These are phyloP conservation scores for Brassicogethes aeneus DNA, from an alignment of 2,888 invertebrate genomes.

Conservation along the genomic window DNA sequence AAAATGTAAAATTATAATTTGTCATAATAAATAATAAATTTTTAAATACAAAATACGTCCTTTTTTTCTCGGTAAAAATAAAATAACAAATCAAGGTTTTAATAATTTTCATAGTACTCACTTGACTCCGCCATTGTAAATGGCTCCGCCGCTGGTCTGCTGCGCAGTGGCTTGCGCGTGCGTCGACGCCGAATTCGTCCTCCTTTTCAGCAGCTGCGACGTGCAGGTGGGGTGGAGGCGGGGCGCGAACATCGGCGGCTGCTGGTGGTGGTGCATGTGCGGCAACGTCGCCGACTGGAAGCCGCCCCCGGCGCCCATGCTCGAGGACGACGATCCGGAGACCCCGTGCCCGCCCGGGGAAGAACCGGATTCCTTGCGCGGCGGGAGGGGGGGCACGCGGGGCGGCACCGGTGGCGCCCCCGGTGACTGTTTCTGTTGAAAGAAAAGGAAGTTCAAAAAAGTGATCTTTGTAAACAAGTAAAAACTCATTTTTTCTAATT, in stretches of 20 bases:
- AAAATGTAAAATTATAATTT: too few species aligned
- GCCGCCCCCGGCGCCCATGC: conserved; percentile 10
- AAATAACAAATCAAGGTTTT: conserved; percentile 6
- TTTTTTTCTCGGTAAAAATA: too few species aligned
- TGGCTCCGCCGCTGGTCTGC: conserved; percentile 17
- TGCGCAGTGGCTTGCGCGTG: conserved; percentile 14
- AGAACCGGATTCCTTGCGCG: conserved; percentile 33
- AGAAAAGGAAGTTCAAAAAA: conserved; percentile 11
- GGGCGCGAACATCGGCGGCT: conserved; percentile 35
- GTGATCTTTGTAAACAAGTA: too few species aligned
- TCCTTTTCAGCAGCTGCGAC: conserved; percentile 47
- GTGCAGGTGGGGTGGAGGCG: conserved; percentile 45
- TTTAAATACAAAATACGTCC: too few species aligned
- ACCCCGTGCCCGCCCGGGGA: conserved; percentile 30
- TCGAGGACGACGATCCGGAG: conserved; percentile 12
- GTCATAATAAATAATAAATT: too few species aligned
- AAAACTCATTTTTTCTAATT: conserved; percentile 4
- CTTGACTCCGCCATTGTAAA: conserved; percentile 35
- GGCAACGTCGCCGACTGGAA: conserved; percentile 15
- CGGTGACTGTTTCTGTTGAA: conserved; percentile 51
- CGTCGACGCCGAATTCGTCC: conserved; percentile 34
- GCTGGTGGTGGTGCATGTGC: conserved; percentile 11
- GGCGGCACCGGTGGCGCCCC: conserved; percentile 64
- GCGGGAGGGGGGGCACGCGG: conserved; percentile 46
- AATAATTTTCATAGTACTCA: conserved; percentile 20